These are phyloP conservation scores for Notodonta dromedarius DNA, from an alignment of 2,888 invertebrate species.

Conservation along the genomic window DNA sequence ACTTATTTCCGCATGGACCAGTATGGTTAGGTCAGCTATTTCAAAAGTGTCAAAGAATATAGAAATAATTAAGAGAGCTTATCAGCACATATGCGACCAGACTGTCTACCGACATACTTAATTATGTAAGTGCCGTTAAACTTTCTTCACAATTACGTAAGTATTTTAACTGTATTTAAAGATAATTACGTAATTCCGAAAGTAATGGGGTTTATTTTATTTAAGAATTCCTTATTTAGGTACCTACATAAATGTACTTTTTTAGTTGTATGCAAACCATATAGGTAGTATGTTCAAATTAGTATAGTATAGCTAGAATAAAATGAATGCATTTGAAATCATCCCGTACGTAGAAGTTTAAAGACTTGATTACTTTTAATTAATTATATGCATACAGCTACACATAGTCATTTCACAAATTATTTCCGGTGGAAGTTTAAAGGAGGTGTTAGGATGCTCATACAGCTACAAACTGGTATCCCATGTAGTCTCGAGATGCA, in stretches of 20 bases:
- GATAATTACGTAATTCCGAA: neutral
- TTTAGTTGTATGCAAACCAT: too few relatives aligned
- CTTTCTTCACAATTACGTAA: neutral
- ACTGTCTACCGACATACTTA: neutral
- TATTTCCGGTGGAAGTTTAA: too few relatives aligned
- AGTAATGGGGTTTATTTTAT: neutral
- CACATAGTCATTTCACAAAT: too few relatives aligned
- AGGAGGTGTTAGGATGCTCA: too few relatives aligned
- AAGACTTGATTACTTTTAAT: too few relatives aligned
- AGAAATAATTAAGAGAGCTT: neutral
- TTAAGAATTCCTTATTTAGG: neutral
- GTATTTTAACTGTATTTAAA: slow-evolving; percentile 2
- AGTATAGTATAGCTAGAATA: too few relatives aligned
- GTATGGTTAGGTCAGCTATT: neutral
- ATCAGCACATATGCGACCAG: neutral
- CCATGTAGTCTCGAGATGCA: too few relatives aligned
- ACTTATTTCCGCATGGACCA: neutral
- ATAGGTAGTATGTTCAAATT: too few relatives aligned
- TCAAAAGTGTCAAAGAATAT: neutral
- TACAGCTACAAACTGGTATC: neutral
- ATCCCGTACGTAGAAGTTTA: too few relatives aligned
- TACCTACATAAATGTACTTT: neutral
- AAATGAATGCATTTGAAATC: too few relatives aligned
- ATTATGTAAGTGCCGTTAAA: neutral
- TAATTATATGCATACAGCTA: too few relatives aligned